These are phyloP conservation scores for Hyla sarda DNA, from an alignment of 2,113 vertebrate genomes.

Conservation along the genomic window DNA sequence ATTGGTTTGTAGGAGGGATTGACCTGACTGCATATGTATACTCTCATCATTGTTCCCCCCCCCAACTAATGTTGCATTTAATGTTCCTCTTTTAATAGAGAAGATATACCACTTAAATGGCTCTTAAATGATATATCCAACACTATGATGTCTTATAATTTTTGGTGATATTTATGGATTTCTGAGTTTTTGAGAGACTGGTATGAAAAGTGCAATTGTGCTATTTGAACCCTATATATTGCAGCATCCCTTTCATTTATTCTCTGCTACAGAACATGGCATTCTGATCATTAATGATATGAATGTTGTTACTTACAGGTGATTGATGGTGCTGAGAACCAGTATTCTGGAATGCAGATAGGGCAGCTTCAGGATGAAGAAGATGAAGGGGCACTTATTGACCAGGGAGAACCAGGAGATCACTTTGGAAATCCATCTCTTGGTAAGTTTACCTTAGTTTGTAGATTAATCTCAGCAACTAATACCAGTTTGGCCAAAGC, in stretches of 20 bases:
- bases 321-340: conserved; percentile 88
- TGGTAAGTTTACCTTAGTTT: conserved; percentile 71
- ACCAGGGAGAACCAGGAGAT: conserved; percentile 74
- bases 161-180: background rate
- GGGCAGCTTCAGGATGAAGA: conserved; percentile 90
- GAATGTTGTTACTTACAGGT: conserved; percentile 73
- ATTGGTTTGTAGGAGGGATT: too few species aligned
- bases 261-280: background rate
- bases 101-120: background rate
- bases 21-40: too few species aligned
- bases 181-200: conserved; percentile 20
- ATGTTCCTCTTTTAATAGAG: too few species aligned
- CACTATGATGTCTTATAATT: too few species aligned
- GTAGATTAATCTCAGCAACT: background rate
- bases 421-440: conserved; percentile 79
- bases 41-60: too few species aligned
- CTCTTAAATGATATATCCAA: too few species aligned
- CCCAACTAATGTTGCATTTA: too few species aligned
- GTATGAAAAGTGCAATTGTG: background rate
- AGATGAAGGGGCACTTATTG: conserved; percentile 77
- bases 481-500: too few species aligned
- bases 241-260: background rate
- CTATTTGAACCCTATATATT: background rate
- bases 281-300: background rate
- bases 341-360: conserved; percentile 88